Conservation (phyloP, 2,113 vertebrate species). For the Cardinalis cardinalis region DNA sequence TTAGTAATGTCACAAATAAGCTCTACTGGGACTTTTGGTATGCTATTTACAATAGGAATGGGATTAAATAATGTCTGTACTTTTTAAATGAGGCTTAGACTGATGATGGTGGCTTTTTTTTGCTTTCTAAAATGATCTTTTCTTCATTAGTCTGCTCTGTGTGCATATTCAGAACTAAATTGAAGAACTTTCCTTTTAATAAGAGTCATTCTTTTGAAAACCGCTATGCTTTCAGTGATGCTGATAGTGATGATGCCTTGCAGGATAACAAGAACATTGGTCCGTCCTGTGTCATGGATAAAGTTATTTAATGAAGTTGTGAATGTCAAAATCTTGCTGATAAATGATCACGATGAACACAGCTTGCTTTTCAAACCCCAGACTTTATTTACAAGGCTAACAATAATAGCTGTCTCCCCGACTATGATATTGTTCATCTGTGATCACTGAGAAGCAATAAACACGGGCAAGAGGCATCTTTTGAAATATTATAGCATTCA, state of each 20-base stretch:
- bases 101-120: not conserved
- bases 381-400: conserved; percentile 7
- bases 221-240: not conserved
- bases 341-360: not conserved
- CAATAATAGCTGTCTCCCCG: not conserved
- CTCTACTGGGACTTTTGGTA: not conserved
- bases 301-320: conserved; percentile 46
- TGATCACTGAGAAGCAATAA: not conserved
- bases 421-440: not conserved
- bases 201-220: not conserved
- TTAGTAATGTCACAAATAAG: not conserved
- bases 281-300: not conserved
- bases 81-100: not conserved
- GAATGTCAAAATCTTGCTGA: conserved; percentile 17
- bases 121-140: not conserved
- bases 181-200: not conserved
- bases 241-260: not conserved
- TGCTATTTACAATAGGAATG: not conserved
- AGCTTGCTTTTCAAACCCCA: not conserved
- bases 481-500: not conserved
- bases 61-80: not conserved
- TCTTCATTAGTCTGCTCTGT: not conserved
- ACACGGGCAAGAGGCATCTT: not conserved
- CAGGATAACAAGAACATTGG: not conserved
- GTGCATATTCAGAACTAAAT: not conserved